Evolutionary conservation across 2,888 invertebrate genomes (phyloP), one percentile per base, ranked within the genome.

Genomic region (Athalia circularis): DNA sequence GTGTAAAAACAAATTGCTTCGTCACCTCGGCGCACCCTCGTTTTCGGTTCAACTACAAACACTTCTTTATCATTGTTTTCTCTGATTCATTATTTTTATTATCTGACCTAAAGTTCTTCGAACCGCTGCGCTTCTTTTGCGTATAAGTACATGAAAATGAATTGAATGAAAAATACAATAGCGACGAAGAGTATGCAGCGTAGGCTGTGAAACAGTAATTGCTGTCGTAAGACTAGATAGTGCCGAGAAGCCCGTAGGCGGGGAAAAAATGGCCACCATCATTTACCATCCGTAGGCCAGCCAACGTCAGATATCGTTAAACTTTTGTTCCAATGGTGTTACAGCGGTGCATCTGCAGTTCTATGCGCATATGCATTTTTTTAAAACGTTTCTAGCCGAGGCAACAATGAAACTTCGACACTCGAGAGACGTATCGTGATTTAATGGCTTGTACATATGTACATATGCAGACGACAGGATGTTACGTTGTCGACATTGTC

Each of bases 401-500:
- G 48, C 62, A 75, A 75, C 75, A 75, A 75, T 62, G 62, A 64
- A 50, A 50, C 48, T 15, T 62, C 48, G 48, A 59, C 50, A 7
- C 15, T n/a, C 47, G 43, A 13, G 57, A 43, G 29, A 72, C 59
- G 48, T 9, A 45, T 57, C 59, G 52, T 47, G 11, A 7, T 45
- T 75, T 75, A 75, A 75, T 75, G 75, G 62, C 15, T 64, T 62
- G 75, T 61, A 29, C 50, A 45, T 61, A 62, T 50, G 47, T 15
- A 62, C 8, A 13, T 15, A 13, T 15, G 13, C 5, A 11, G 72
- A 43, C 61, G 45, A 81, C 84, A 82, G 86, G 85, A 85, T 84
- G 85, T 80, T 78, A 77, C 79, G 80, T 82, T 50, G 62, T 75
- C 75, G 62, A 75, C 80, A 82, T 83, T 83, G 80, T 80, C 81